phyloP scores from a whole-genome alignment of 2,888 invertebrate genomes.

The Stenurella melanura region DNA sequence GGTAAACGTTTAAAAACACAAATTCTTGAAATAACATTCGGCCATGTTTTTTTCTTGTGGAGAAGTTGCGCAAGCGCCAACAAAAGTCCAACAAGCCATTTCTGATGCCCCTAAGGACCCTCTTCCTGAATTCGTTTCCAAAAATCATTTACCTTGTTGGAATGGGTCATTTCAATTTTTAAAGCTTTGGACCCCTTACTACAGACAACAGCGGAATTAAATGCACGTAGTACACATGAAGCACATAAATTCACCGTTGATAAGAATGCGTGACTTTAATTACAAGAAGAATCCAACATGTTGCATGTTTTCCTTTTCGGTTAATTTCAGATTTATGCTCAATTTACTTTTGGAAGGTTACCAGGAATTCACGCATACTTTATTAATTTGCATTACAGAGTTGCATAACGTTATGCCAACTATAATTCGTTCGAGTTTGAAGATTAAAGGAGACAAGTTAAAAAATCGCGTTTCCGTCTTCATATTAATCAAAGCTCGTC shows the following conservation, averaged over 20 bases:
- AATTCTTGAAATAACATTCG: no score
- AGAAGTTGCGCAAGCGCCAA: no score
- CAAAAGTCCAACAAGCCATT: no score
- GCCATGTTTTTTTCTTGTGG: no score
- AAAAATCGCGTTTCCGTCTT: conserved; percentile 9
- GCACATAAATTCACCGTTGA: neutral
- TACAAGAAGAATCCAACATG: conserved; percentile 35
- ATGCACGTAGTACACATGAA: neutral
- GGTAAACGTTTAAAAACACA: no score
- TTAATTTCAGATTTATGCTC: conserved; percentile 40
- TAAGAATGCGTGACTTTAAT: conserved; percentile 39
- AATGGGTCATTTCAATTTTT: no score
- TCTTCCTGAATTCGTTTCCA: no score
- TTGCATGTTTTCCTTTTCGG: conserved; percentile 31
- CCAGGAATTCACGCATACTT: conserved; percentile 33
- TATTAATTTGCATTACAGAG: conserved; percentile 36
- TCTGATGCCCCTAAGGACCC: no score
- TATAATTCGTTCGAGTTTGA: conserved; percentile 5
- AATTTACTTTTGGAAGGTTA: conserved; percentile 45
- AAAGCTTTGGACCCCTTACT: no score
- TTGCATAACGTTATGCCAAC: conserved; percentile 25
- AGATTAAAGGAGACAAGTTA: conserved; percentile 21
- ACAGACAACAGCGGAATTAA: neutral
- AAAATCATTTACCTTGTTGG: no score
- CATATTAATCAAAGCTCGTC: conserved; percentile 13